Conservation (phyloP, 1,140 invertebrate species). For the Papilio helenus region DNA sequence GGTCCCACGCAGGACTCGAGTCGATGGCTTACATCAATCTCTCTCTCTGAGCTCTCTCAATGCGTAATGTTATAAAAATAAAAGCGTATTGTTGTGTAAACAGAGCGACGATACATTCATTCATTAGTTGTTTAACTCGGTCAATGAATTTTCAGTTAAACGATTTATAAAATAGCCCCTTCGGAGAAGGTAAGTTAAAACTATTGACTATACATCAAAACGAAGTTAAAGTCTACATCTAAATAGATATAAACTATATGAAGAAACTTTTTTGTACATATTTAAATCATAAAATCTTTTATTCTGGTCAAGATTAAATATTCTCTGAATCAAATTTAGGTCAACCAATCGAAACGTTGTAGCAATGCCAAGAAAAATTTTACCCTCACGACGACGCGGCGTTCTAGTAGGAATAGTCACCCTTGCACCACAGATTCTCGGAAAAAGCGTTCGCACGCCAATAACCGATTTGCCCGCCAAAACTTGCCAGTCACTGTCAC, state of each 20-base stretch:
- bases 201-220: no score
- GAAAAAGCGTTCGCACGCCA: conserved; percentile 35
- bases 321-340: conserved; percentile 21
- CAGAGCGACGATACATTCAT: background rate
- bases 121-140: conserved; percentile 8
- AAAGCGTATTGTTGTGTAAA: conserved; percentile 15
- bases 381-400: conserved; percentile 12
- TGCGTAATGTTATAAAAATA: conserved; percentile 23
- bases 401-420: conserved; percentile 36
- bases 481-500: conserved; percentile 23
- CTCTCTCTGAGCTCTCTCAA: background rate
- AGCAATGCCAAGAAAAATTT: conserved; percentile 31
- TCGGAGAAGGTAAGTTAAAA: no score
- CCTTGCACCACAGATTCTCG: conserved; percentile 37
- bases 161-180: background rate
- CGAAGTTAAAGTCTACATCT: no score
- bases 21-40: background rate
- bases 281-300: background rate
- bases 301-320: background rate
- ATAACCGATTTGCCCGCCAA: conserved; percentile 23
- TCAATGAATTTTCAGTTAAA: background rate
- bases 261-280: no score
- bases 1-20: conserved; percentile 14
- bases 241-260: background rate
- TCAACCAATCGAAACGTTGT: conserved; percentile 21